A percentile compares a stretch with the other conserved stretches of the same genome.
These are phyloP conservation scores for Geopemphigus sp. DNA, from an alignment of 1,140 invertebrate genomes.

Conservation along the genomic window DNA sequence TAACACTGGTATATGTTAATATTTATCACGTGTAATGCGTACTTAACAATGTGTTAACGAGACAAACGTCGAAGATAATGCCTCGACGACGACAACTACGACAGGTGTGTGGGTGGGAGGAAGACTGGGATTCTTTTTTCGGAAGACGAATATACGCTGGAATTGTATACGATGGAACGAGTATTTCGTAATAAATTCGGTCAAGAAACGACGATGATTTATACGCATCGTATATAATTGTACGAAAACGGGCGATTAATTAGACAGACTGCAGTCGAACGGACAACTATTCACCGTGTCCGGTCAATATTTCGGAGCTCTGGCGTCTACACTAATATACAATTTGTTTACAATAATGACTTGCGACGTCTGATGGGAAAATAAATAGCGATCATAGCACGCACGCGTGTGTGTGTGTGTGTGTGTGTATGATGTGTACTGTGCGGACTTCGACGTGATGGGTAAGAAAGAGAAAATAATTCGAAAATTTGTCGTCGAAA, in stretches of 20 bases:
- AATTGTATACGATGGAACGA: neutral
- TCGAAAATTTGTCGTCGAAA: neutral
- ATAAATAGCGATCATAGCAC: conserved; percentile 9
- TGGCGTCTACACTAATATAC: no score
- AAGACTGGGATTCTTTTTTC: no score
- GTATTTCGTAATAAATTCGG: neutral
- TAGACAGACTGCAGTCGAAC: neutral
- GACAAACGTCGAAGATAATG: neutral
- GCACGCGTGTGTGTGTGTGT: no score
- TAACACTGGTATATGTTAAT: no score
- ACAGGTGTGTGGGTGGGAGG: no score
- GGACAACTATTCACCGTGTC: neutral
- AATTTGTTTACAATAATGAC: conserved; percentile 25
- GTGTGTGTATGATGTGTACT: no score
- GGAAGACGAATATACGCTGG: neutral
- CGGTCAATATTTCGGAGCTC: conserved; percentile 20
- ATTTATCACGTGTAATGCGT: no score
- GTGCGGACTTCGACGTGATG: no score
- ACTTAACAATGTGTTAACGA: neutral
- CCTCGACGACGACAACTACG: no score
- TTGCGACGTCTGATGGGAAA: conserved; percentile 4
- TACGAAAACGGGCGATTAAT: conserved; percentile 2
- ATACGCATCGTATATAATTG: neutral
- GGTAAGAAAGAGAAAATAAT: neutral
- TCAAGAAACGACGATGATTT: neutral